A percentile compares a stretch with the other conserved stretches of the same genome.
These are phyloP conservation scores for Arrhamphus sclerolepis DNA, from an alignment of 2,797 vertebrate genomes.

Conservation along the genomic window DNA sequence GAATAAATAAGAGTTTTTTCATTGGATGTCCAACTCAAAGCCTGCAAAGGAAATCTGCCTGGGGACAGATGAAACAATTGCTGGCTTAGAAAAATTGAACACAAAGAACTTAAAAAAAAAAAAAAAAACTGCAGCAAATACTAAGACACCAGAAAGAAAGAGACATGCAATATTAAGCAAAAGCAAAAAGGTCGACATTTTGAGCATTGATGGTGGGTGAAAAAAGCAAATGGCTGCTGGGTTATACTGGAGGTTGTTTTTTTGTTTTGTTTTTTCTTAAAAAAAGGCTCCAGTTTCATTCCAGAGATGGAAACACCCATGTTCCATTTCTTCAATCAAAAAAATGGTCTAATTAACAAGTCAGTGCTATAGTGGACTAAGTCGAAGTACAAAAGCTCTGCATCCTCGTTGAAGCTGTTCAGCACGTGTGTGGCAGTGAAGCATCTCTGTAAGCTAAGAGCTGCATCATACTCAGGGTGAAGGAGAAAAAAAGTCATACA, in stretches of 20 bases:
- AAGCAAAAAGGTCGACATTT: conserved; percentile 60
- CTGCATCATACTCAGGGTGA: conserved; percentile 25
- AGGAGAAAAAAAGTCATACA: conserved; percentile 42
- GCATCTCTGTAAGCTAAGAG: conserved; percentile 44
- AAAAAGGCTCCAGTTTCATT: conserved; percentile 7
- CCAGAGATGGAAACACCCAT: conserved; percentile 16
- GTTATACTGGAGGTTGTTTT: conserved; percentile 21
- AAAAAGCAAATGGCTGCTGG: conserved; percentile 46
- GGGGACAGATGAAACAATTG: conserved; percentile 66
- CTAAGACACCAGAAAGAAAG: conserved; percentile 34
- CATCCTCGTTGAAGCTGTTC: conserved; percentile 32
- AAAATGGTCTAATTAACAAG: conserved; percentile 45
- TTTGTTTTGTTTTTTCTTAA: no score
- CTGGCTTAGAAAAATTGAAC: conserved; percentile 54
- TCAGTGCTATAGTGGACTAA: conserved; percentile 21
- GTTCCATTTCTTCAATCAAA: neutral
- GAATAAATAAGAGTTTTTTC: conserved; percentile 67
- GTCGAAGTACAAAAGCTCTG: conserved; percentile 35
- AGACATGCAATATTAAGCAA: conserved; percentile 61
- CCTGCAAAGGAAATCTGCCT: conserved; percentile 50
- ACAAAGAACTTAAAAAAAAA: conserved; percentile 27
- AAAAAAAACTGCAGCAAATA: conserved; percentile 36
- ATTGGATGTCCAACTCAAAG: conserved; percentile 50
- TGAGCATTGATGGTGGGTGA: conserved; percentile 32
- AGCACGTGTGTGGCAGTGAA: conserved; percentile 36